Evolutionary conservation across 2,888 invertebrate species (phyloP), one percentile per base, ranked within the genome.

Genomic region (Notocelia uddmanniana): DNA sequence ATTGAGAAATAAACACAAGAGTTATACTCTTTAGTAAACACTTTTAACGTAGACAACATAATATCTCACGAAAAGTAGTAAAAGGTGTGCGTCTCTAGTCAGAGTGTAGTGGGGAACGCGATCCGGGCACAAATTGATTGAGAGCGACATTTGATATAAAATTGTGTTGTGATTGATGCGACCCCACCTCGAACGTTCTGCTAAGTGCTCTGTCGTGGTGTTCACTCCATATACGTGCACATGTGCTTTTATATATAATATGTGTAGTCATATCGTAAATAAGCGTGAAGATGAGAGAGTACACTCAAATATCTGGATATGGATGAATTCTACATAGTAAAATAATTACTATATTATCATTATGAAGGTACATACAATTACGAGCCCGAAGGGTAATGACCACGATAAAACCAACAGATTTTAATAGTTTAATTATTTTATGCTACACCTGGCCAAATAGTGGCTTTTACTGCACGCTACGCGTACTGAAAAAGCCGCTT

Each of bases 61-160:
- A 74, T 72, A 73, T 74, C 68, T 80, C 77, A 72, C 74, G 76
- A 78, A 79, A 76, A 75, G 78, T 74, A 79, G 75, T 76, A 81
- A 84, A 80, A 84, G 82, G 85, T 85, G 84, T 81, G 80, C 83
- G 78, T 78, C 77, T 78, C 80, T 83, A 83, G 81, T 80, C 77
- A 78, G 80, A 83, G 85, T 85, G 78, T 88, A 85, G 88, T 83
- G 83, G 81, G 89, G 85, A 92, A 93, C 87, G 88, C 89, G 93
- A 93, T 91, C 89, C 88, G 78, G 81, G 85, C 89, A 88, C 92
- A 92, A 93, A 93, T 93, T 92, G 93, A 93, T 93, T 92, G 93
- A 93, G 87, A 92, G 91, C 91, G 92, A 92, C 92, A 93, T 93
- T 92, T 93, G 93, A 93, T 93, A 93, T 93, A 93, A 93, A 93